Conservation (phyloP, 2,113 vertebrate genomes). For the Cavia porcellus region DNA sequence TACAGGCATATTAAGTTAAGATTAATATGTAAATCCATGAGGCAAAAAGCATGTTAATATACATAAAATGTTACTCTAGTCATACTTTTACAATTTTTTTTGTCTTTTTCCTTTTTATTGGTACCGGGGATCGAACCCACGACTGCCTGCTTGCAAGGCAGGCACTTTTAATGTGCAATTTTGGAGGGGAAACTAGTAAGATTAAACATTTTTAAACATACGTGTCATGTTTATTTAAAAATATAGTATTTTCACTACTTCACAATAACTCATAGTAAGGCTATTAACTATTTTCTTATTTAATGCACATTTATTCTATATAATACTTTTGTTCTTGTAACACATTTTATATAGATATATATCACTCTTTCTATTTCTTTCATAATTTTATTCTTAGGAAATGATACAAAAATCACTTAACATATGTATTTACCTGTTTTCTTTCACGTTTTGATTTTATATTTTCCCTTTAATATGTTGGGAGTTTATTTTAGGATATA, state of each 20-base stretch:
- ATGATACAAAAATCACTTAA: not conserved
- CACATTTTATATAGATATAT: slow-evolving; percentile 24
- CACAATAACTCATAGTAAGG: not conserved
- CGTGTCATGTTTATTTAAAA: not conserved
- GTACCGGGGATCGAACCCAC: too few species aligned
- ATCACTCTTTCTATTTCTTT: slow-evolving; percentile 48
- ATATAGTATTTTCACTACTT: not conserved
- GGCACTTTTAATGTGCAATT: not conserved
- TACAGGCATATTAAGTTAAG: not conserved
- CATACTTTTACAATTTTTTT: not conserved
- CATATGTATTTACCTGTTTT: not conserved
- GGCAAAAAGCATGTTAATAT: not conserved
- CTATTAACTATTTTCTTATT: slow-evolving; percentile 1
- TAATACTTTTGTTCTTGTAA: not conserved
- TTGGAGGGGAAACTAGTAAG: not conserved
- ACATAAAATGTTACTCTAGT: slow-evolving; percentile 3
- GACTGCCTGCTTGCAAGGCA: too few species aligned
- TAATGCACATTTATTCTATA: not conserved
- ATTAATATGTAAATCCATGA: not conserved
- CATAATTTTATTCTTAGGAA: slow-evolving; percentile 43
- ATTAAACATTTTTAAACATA: not conserved
- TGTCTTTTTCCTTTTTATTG: too few species aligned
- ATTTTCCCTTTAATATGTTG: slow-evolving; percentile 9
- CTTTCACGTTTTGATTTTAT: slow-evolving; percentile 40
- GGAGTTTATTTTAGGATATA: slow-evolving; percentile 37